Percentiles rank a stretch among this genome's conserved stretches.
phyloP scores from a whole-genome alignment of 2,888 invertebrate species.

The Metacarcinus magister region DNA sequence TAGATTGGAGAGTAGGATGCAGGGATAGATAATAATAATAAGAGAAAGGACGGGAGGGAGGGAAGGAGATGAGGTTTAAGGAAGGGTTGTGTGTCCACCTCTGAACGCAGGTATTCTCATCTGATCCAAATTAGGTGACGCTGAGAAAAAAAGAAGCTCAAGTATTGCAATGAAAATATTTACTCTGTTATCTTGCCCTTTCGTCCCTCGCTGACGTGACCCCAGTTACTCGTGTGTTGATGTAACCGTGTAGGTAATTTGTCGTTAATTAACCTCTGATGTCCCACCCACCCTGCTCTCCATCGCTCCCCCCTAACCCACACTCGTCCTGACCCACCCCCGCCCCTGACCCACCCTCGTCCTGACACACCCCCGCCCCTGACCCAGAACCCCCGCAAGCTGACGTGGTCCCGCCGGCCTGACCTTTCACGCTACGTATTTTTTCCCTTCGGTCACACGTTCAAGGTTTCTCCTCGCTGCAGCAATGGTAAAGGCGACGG shows the following conservation, averaged over 20 bases:
- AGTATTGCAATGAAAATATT: background rate
- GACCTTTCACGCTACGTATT: slow-evolving; percentile 41
- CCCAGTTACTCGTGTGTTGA: background rate
- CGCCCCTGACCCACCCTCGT: background rate
- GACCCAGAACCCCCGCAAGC: background rate
- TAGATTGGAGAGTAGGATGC: background rate
- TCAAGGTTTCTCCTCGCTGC: background rate
- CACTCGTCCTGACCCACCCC: background rate
- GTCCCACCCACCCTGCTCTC: background rate
- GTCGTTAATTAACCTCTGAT: background rate
- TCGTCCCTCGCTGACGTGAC: background rate
- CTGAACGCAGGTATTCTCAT: background rate
- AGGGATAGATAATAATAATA: background rate
- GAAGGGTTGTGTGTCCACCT: background rate
- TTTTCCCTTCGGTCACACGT: background rate
- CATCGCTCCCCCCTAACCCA: background rate
- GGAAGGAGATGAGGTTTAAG: background rate
- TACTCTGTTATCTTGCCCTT: background rate
- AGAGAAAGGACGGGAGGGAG: background rate
- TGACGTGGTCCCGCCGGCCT: background rate
- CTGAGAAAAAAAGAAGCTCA: background rate
- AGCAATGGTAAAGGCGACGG: too few species aligned
- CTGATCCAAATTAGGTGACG: background rate
- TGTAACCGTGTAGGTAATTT: slow-evolving; percentile 38
- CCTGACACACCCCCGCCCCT: background rate